Evolutionary conservation across 1,140 invertebrate species (phyloP).

Genomic region (Agrypnia vestita): DNA sequence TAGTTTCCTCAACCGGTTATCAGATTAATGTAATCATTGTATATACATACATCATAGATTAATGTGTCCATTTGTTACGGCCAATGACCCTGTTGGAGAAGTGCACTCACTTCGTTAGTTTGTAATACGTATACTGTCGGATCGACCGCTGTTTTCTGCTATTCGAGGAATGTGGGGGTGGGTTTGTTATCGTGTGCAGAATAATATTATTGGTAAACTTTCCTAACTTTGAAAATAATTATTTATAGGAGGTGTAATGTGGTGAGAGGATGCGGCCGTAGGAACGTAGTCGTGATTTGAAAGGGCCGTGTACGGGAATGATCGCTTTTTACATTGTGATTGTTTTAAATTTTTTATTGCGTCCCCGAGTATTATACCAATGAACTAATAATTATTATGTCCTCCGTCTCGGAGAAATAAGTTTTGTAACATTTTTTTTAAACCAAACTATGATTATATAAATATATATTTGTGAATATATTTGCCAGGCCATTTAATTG

Average conservation of each 20-base stretch:
- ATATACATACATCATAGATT: no score
- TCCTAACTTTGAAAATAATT: background rate
- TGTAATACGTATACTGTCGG: no score
- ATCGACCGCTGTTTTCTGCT: no score
- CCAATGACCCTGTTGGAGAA: no score
- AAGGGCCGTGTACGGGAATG: background rate
- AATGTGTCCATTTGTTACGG: no score
- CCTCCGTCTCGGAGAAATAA: background rate
- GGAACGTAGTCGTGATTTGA: background rate
- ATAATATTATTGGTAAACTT: no score
- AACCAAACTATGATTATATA: slow-evolving; percentile 8
- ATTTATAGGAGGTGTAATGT: slow-evolving; percentile 21
- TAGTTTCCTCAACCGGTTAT: no score
- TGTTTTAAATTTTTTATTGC: slow-evolving; percentile 44
- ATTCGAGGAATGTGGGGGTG: no score
- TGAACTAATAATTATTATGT: background rate
- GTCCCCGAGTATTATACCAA: slow-evolving; percentile 28
- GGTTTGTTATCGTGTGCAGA: no score
- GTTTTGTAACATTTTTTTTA: slow-evolving; percentile 27
- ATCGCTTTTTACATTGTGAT: slow-evolving; percentile 31
- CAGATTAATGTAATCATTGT: no score
- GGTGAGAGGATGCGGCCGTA: background rate
- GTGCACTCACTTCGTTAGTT: no score
- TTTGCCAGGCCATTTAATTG: slow-evolving; percentile 16
- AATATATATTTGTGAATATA: background rate